Base-by-base conservation (phyloP, 1,140 invertebrate species). In the Pogonomyrmex californicus region DNA sequence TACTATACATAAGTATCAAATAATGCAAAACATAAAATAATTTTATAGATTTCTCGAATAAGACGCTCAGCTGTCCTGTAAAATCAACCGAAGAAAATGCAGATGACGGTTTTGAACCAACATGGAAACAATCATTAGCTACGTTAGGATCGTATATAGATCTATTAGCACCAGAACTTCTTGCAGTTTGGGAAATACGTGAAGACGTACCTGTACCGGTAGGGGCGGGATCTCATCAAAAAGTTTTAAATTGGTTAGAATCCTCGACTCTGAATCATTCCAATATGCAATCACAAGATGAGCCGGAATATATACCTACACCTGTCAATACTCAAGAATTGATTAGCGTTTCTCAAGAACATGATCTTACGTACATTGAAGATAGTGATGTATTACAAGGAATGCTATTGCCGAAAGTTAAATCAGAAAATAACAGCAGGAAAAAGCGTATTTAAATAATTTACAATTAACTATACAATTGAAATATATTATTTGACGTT, bases 221-320 rank as follows among this genome's bases (percentile, higher is more conserved):
- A 14, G 85, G 88, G 14, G 38, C 88, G 12, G 90, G 77, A 49
- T 91, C 93, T 30, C 90, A 93, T 90, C 87, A 95, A 30, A 95
- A 95, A 88, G 95, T 95, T 65, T 87, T 94, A 10, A 93, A 88
- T 63, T 95, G 95, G 95, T 71, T 95, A 6, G 92, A 88, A 87
- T 85, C 75, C 1, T 68, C 88, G 10, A 73, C 86, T 58, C 44
- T 65, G 10, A 71, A 51, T 49, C 30, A 71, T 56, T 4, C 51
- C 4, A 14, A 44, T 44, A 63, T 73, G 44, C 82, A 90, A 77
- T 86, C 89, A 0, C 87, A 90, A 38, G 85, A 86, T 23, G 58
- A 90, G 1, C 70, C 82, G 3, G 87, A 90, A 44, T 66, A 85
- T 6, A n/a, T 23, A 51, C 23, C 30, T 66, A 89, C 88, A n/a